A percentile compares a stretch with the other conserved stretches of the same genome.
Evolutionary conservation across 1,140 invertebrate species (phyloP).

Genomic region (Lordiphosa mommai): DNA sequence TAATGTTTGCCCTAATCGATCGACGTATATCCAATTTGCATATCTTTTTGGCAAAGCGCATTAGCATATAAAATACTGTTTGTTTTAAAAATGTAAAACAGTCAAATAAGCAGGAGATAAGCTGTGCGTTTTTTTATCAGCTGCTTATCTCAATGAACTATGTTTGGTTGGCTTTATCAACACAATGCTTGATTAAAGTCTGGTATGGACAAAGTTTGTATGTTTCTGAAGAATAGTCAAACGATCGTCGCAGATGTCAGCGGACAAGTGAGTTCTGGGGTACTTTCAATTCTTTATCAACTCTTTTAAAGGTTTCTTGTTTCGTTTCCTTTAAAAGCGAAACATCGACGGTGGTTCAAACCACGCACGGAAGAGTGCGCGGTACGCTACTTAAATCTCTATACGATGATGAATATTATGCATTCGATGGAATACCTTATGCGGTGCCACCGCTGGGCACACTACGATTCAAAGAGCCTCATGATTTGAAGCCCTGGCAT

Average conservation of each 20-base stretch:
- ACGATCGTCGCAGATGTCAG: slow-evolving; percentile 12
- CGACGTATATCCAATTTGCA: too few relatives aligned
- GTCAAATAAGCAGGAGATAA: too few relatives aligned
- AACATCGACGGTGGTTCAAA: slow-evolving; percentile 34
- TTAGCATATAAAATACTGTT: too few relatives aligned
- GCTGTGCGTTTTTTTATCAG: too few relatives aligned
- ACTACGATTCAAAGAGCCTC: slow-evolving; percentile 82
- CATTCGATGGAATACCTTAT: slow-evolving; percentile 77
- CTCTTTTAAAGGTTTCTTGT: neutral
- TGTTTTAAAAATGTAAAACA: too few relatives aligned
- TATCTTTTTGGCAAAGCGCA: too few relatives aligned
- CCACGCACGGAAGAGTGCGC: slow-evolving; percentile 46
- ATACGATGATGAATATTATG: slow-evolving; percentile 55
- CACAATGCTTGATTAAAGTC: neutral
- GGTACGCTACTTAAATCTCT: slow-evolving; percentile 33
- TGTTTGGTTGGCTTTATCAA: neutral
- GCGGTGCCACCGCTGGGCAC: slow-evolving; percentile 83
- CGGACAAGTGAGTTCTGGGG: slow-evolving; percentile 21
- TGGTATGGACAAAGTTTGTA: too few relatives aligned
- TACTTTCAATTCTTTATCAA: too few relatives aligned
- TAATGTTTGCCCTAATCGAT: too few relatives aligned
- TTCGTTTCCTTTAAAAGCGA: slow-evolving; percentile 18
- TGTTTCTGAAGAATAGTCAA: neutral
- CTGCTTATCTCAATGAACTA: too few relatives aligned
- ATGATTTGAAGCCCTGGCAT: slow-evolving; percentile 35